phyloP scores from a whole-genome alignment of 2,888 invertebrate genomes.

The Papilio protenor region DNA sequence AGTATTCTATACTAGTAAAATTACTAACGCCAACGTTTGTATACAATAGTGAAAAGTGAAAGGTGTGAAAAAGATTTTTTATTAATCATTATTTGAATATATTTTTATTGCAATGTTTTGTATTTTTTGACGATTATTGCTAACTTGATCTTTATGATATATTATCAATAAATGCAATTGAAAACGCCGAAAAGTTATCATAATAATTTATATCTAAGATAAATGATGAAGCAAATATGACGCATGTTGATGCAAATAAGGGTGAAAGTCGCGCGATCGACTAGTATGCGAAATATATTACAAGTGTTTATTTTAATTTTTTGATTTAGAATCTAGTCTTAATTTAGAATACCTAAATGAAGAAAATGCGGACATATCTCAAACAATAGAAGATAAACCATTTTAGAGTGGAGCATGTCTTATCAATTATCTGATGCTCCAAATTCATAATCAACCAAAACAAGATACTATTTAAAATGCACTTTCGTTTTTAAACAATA shows the following conservation, averaged over 20 bases:
- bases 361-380: neutral
- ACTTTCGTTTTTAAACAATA: neutral
- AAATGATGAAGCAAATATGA: neutral
- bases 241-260: neutral
- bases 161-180: conserved; percentile 4
- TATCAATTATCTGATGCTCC: conserved; percentile 12
- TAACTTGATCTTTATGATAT: conserved; percentile 3
- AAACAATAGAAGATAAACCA: conserved; percentile 13
- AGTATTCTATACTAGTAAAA: too few species aligned
- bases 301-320: neutral
- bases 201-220: neutral
- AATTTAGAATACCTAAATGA: too few species aligned
- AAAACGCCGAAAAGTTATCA: conserved; percentile 10
- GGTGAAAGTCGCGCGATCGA: neutral
- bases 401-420: neutral
- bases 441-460: conserved; percentile 11
- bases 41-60: neutral
- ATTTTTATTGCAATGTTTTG: neutral
- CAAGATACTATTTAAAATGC: neutral
- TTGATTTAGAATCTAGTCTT: neutral
- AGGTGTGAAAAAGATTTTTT: neutral
- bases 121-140: neutral
- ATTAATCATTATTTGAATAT: neutral
- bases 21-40: neutral
- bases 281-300: neutral